These are phyloP conservation scores for Coptotermes formosanus DNA, from an alignment of 1,140 invertebrate genomes.

Conservation along the genomic window DNA sequence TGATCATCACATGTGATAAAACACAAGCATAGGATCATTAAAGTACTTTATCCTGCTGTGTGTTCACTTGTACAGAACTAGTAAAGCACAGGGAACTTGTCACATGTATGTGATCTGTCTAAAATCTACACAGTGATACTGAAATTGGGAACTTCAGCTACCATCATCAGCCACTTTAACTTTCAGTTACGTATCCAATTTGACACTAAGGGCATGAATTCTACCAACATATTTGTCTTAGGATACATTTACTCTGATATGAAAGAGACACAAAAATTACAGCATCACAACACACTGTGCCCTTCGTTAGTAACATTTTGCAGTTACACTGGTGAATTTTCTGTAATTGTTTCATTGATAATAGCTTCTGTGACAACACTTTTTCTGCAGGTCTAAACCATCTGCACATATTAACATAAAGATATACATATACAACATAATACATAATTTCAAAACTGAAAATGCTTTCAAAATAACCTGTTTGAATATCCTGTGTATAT, in stretches of 20 bases:
- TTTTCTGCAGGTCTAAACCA: not conserved
- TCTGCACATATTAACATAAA: not conserved
- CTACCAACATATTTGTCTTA: not conserved
- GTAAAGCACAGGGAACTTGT: no score
- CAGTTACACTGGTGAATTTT: not conserved
- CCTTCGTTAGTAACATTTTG: not conserved
- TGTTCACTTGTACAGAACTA: not conserved
- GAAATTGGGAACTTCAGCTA: not conserved
- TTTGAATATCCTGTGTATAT: not conserved
- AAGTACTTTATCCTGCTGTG: not conserved
- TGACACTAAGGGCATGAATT: not conserved
- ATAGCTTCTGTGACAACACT: not conserved
- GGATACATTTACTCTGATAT: not conserved
- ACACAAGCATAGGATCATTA: not conserved
- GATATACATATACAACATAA: not conserved
- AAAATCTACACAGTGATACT: not conserved
- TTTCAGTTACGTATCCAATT: not conserved
- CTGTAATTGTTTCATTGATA: not conserved
- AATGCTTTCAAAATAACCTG: constrained; percentile 5
- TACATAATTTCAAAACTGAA: constrained; percentile 1
- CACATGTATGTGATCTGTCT: not conserved
- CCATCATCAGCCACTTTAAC: not conserved
- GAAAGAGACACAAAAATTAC: not conserved
- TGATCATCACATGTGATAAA: not conserved
- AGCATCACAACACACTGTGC: not conserved